Evolutionary conservation across 2,113 vertebrate species (phyloP), one percentile per base, ranked within the genome.

Genomic region (Dicrurus megarhynchus): DNA sequence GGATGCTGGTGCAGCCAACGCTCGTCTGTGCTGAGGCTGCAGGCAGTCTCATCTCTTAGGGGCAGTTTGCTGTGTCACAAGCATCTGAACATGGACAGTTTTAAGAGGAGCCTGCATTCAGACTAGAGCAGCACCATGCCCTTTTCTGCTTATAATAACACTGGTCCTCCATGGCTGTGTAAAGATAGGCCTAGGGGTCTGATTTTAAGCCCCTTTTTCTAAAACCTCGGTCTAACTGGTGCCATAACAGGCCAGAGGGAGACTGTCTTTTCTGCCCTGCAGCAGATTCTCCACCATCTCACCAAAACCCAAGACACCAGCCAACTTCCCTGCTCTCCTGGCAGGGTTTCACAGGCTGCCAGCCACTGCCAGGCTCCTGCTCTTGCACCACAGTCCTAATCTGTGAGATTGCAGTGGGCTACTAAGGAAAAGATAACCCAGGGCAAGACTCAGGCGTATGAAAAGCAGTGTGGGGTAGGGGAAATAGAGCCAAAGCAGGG

Each of bases 81-180:
- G 28, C 3, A 4, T 50, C 84, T 57, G 80, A 83, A 79, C 61
- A 71, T 1, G 10, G 32, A 37, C 14, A 6, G 14, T 64, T 82
- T 30, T 74, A 57, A 73, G 35, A 84, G 35, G 32, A 56, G 15
- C 7, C 24, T 30, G 14, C 35, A 37, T 46, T 53, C 22, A 56
- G 55, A n/a, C 17, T 27, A 55, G 24, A 78, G 41, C 19, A 65
- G 37, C 22, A 20, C 35, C 42, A 7, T 37, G 52, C 15, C 33
- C 1, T 0, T 21, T 55, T 57, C 55, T 77, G 41, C 42, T 69
- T 73, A 23, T 14, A 49, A 2, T 24, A 74, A 59, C 0, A 0
- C 7, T 27, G 32, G 11, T 80, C 47, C 42, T 65, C n/a, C 22
- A 26, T 9, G 13, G 11, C 9, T 71, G 5, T 33, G 16, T 37